These are phyloP conservation scores for Enchytraeus crypticus DNA, from an alignment of 2,888 invertebrate species.

Conservation along the genomic window DNA sequence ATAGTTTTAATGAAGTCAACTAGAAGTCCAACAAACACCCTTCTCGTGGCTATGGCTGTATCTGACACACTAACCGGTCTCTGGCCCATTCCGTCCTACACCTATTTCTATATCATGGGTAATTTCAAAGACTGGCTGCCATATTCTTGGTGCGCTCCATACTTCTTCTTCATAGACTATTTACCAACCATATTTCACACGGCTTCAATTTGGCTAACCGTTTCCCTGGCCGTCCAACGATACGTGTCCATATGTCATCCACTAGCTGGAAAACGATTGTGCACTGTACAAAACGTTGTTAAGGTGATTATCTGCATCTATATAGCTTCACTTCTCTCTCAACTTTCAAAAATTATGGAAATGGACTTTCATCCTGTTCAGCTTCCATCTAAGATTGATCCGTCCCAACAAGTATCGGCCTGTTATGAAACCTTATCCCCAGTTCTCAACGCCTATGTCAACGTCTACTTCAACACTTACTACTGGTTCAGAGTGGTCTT, in stretches of 20 bases:
- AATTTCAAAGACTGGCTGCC: conserved; percentile 74
- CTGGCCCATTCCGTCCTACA: conserved; percentile 57
- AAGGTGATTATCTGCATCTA: conserved; percentile 72
- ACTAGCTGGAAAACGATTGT: conserved; percentile 68
- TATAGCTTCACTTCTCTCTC: conserved; percentile 53
- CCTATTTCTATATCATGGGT: conserved; percentile 83
- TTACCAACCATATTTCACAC: conserved; percentile 40
- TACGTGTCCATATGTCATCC: conserved; percentile 93
- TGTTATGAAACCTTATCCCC: background rate
- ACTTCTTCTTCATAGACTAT: conserved; percentile 47
- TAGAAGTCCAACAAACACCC: conserved; percentile 86
- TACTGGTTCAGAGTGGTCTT: conserved; percentile 76
- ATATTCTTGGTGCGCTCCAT: conserved; percentile 67
- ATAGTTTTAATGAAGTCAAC: conserved; percentile 77
- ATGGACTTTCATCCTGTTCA: conserved; percentile 29
- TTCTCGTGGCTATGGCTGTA: conserved; percentile 85
- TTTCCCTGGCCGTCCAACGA: conserved; percentile 56
- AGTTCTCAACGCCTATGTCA: background rate
- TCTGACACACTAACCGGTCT: conserved; percentile 79
- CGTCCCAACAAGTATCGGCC: background rate
- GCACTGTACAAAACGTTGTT: conserved; percentile 57
- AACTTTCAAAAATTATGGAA: conserved; percentile 8
- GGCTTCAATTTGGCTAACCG: conserved; percentile 19
- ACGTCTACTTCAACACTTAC: conserved; percentile 56
- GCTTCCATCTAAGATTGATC: conserved; percentile 53